Conservation (phyloP, 2,888 invertebrate species). For the Hyppa rectilinea region DNA sequence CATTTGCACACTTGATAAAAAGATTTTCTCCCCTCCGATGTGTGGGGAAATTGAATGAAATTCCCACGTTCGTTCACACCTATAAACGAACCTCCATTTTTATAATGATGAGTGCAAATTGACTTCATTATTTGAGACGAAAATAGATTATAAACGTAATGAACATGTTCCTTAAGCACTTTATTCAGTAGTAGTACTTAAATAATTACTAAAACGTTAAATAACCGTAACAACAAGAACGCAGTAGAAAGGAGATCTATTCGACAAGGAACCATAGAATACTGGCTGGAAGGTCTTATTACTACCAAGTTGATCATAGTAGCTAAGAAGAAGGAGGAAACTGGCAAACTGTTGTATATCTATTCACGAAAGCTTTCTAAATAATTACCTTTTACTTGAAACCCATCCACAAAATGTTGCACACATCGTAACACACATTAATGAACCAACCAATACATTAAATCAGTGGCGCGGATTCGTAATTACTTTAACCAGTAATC, state of each 20-base stretch:
- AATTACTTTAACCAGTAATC: constrained; percentile 67
- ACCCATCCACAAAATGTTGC: constrained; percentile 18
- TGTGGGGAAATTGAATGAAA: constrained; percentile 53
- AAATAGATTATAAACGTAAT: constrained; percentile 34
- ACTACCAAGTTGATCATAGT: background rate
- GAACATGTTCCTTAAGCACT: background rate
- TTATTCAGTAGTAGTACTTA: background rate
- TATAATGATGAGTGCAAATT: constrained; percentile 51
- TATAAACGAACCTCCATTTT: constrained; percentile 45
- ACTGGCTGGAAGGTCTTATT: background rate
- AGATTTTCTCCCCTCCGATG: constrained; percentile 39
- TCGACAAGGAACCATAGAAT: background rate
- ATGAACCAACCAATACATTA: constrained; percentile 59
- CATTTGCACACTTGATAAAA: constrained; percentile 54
- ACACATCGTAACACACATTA: constrained; percentile 48
- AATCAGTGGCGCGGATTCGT: constrained; percentile 57
- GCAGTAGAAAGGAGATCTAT: background rate
- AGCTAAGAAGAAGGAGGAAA: background rate
- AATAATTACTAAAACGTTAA: background rate
- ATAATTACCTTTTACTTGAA: constrained; percentile 28
- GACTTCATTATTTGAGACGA: constrained; percentile 42
- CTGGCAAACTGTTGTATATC: background rate
- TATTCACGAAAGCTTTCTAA: constrained; percentile 20
- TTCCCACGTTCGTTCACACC: constrained; percentile 47
- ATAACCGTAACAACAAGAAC: background rate